phyloP scores from a whole-genome alignment of 2,888 invertebrate species.

The Protonemura montana region DNA sequence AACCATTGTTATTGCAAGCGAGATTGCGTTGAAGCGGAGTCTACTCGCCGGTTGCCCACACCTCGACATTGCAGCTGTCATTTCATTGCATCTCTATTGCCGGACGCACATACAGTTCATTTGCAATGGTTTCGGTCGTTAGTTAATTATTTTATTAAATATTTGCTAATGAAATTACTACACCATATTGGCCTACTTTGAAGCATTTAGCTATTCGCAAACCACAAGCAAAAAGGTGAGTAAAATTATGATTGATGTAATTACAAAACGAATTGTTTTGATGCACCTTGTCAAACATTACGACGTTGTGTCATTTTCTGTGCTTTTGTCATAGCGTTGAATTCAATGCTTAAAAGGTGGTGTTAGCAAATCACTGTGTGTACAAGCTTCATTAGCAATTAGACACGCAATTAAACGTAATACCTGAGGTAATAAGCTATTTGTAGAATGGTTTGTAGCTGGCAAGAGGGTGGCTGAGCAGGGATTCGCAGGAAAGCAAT shows the following conservation, averaged over 20 bases:
- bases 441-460: no score
- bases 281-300: neutral
- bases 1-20: neutral
- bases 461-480: no score
- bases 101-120: neutral
- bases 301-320: no score
- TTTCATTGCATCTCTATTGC: neutral
- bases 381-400: no score
- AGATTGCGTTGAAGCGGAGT: neutral
- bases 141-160: neutral
- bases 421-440: no score
- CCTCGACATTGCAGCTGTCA: no score
- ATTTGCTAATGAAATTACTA: neutral
- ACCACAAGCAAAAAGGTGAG: neutral
- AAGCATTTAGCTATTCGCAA: neutral
- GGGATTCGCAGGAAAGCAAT: no score
- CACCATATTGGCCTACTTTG: neutral
- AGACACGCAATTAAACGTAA: no score
- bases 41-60: neutral
- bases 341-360: no score
- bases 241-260: neutral
- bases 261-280: neutral
- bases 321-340: no score
- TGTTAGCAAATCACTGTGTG: no score
- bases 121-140: neutral